Conservation (phyloP, 2,797 vertebrate genomes). For the Alauda arvensis region DNA sequence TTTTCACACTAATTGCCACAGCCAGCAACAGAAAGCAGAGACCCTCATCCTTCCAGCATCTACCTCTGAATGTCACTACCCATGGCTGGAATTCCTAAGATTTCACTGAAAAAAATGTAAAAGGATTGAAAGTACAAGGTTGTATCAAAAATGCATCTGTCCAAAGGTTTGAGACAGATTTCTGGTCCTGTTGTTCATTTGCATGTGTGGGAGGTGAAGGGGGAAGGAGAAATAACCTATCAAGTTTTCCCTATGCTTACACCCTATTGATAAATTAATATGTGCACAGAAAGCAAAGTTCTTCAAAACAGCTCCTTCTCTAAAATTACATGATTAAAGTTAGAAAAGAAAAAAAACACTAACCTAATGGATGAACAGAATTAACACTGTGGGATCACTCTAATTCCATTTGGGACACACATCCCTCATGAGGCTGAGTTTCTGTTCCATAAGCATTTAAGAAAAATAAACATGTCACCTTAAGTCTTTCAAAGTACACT, state of each 20-base stretch:
- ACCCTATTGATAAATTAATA: not conserved
- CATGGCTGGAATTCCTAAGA: not conserved
- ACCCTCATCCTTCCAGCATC: not conserved
- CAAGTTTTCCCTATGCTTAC: not conserved
- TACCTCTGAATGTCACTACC: not conserved
- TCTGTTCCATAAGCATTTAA: not conserved
- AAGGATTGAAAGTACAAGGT: not conserved
- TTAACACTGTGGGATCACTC: not conserved
- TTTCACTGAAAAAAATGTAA: too few species aligned
- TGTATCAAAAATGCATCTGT: not conserved
- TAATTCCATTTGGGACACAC: not conserved
- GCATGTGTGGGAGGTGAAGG: not conserved
- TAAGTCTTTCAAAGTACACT: conserved; percentile 5
- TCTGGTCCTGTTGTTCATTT: not conserved
- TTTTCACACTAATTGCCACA: not conserved
- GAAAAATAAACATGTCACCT: not conserved
- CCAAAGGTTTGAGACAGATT: not conserved
- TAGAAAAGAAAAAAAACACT: not conserved
- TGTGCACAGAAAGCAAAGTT: not conserved
- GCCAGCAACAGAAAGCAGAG: not conserved
- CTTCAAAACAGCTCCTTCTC: not conserved
- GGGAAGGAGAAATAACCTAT: not conserved
- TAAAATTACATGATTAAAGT: not conserved
- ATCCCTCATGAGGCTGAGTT: not conserved
- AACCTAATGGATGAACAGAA: not conserved